Base-by-base conservation (phyloP, 1,140 invertebrate genomes). In the Ganaspis sp. region DNA sequence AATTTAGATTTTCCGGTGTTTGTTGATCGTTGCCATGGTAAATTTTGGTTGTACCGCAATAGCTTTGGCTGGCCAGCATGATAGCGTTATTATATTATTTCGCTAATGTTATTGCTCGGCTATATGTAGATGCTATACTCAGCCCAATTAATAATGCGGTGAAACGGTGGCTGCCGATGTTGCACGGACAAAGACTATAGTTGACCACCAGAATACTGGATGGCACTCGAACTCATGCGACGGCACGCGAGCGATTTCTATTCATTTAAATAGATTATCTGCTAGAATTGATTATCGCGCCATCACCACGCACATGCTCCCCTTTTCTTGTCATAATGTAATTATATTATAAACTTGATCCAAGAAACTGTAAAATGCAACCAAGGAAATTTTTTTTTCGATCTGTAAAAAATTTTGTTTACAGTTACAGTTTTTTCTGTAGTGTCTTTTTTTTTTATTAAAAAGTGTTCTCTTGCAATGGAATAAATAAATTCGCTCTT, bases 211-310 rank as follows among this genome's bases (percentile, higher is more conserved):
- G n/a, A 26, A 15, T 42, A 23, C 11, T 70, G n/a, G n/a, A 42
- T 70, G 19, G 69, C 26, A 58, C 54, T 58, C 21, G 58, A 42
- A 40, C 4, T 29, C 21, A 40, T 21, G 69, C 37, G 58, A 64
- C 19, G 69, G 69, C 69, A 70, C 69, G 69, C 69, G 34, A 70
- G 69, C 69, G 69, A 70, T 70, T 70, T 70, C 69, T 38, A 70
- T 26, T 70, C 37, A 26, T 70, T 73, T 49, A 71, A 81, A 81
- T 83, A 75, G 75, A 77, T 69, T 80, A 76, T 75, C 77, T 77
- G 80, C 84, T 87, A 82, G 85, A 85, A 85, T 87, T 87, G 80
- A 87, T 86, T 85, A 85, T 79, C 81, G 72, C 70, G 49, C 29
- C n/a, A 58, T 37, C 29, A 54, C 11, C 8, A 17, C 29, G 69